Percentiles rank a stretch among this genome's conserved stretches.
These are phyloP conservation scores for Lymantria monacha DNA, from an alignment of 2,888 invertebrate genomes.

Conservation along the genomic window DNA sequence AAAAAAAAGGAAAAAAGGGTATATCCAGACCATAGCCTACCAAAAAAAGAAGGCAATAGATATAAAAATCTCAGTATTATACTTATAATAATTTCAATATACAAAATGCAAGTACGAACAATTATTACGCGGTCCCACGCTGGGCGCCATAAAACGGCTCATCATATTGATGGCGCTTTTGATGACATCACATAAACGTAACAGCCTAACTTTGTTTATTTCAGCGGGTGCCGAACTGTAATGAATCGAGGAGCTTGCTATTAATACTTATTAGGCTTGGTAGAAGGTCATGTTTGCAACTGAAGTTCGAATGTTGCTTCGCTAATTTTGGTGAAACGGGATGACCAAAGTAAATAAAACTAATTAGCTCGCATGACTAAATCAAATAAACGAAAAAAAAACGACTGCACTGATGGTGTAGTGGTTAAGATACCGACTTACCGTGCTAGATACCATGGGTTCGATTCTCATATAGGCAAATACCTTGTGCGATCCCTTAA, in stretches of 20 bases:
- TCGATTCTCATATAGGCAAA: too few species aligned
- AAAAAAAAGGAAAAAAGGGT: too few species aligned
- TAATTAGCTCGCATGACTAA: too few species aligned
- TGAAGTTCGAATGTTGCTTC: not conserved
- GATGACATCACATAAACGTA: slow-evolving; percentile 55
- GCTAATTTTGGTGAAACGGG: not conserved
- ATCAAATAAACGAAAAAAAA: too few species aligned
- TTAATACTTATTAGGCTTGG: slow-evolving; percentile 7
- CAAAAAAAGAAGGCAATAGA: too few species aligned
- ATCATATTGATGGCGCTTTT: slow-evolving; percentile 50
- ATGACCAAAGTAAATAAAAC: too few species aligned
- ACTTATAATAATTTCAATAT: not conserved
- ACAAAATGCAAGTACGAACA: not conserved
- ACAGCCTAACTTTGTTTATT: slow-evolving; percentile 52
- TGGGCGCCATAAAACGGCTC: slow-evolving; percentile 40
- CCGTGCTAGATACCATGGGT: too few species aligned
- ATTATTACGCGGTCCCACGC: slow-evolving; percentile 33
- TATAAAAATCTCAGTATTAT: not conserved
- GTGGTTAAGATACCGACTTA: too few species aligned
- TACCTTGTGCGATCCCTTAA: too few species aligned
- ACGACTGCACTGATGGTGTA: too few species aligned
- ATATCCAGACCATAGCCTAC: too few species aligned
- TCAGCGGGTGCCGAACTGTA: slow-evolving; percentile 19
- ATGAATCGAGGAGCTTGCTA: slow-evolving; percentile 19
- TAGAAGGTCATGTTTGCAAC: not conserved